phyloP scores from a whole-genome alignment of 2,113 vertebrate species.

The Ceyx melanurus region DNA sequence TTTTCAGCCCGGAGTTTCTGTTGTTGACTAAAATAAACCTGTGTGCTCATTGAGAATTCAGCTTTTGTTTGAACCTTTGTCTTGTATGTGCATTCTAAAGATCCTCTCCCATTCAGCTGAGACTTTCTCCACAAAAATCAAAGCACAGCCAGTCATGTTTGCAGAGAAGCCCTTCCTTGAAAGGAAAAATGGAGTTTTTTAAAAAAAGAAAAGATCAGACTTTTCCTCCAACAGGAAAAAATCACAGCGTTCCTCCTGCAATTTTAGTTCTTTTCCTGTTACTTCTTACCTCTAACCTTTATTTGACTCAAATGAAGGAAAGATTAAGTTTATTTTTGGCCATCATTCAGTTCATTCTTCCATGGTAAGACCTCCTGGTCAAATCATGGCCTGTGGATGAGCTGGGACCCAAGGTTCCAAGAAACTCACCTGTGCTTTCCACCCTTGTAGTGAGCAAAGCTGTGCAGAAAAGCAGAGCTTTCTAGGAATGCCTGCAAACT shows the following conservation, averaged over 20 bases:
- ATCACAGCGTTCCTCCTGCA: rapidly evolving
- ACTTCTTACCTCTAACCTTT: not conserved
- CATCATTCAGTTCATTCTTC: not conserved
- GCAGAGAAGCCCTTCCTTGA: not conserved
- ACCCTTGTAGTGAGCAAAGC: not conserved
- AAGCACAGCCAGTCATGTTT: not conserved
- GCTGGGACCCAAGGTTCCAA: not conserved
- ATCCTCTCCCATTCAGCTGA: not conserved
- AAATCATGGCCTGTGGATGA: not conserved
- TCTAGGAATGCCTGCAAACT: not conserved
- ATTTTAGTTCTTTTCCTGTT: not conserved
- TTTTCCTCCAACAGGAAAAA: not conserved
- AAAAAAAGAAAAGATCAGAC: not conserved
- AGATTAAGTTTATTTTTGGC: not conserved
- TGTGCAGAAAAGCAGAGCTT: not conserved
- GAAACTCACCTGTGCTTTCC: not conserved
- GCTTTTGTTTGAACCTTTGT: constrained; percentile 28
- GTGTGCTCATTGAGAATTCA: constrained; percentile 5
- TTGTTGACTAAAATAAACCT: constrained; percentile 39
- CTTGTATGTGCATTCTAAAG: constrained; percentile 25
- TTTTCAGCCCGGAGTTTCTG: not conserved
- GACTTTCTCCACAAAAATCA: constrained; percentile 9
- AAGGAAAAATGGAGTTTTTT: not conserved
- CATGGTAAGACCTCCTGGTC: not conserved
- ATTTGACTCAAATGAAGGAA: not conserved